These are phyloP conservation scores for Anguilla anguilla DNA, from an alignment of 2,797 vertebrate species.

Conservation along the genomic window DNA sequence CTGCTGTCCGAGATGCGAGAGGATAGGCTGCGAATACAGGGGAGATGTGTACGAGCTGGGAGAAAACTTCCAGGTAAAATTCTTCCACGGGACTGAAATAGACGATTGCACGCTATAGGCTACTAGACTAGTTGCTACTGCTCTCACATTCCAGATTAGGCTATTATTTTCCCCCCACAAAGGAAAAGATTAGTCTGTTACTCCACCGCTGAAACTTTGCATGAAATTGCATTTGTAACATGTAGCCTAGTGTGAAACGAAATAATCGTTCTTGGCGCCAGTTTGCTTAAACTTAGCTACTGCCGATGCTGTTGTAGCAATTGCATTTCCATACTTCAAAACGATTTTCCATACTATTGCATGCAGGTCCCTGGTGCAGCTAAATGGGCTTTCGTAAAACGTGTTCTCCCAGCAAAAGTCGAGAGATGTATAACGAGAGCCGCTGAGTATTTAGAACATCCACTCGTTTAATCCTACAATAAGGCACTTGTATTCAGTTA, in stretches of 20 bases:
- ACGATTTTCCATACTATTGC: neutral
- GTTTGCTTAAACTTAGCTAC: neutral
- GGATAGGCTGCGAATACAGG: conserved; percentile 80
- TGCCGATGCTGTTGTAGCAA: neutral
- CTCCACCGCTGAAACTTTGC: neutral
- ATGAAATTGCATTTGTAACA: neutral
- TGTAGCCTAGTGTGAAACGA: neutral
- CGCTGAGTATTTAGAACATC: neutral
- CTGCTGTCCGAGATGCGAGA: conserved; percentile 84
- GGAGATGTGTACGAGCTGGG: conserved; percentile 81
- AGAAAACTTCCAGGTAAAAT: conserved; percentile 76
- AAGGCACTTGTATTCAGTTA: neutral
- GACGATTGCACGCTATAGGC: neutral
- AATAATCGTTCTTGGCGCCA: neutral
- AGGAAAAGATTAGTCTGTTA: neutral
- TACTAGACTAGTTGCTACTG: neutral
- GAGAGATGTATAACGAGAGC: neutral
- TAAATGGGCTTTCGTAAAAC: neutral
- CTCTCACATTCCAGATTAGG: neutral
- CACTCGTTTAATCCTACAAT: neutral
- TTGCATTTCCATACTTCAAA: neutral
- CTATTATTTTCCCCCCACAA: neutral
- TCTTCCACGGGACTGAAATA: neutral
- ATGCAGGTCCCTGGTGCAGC: neutral
- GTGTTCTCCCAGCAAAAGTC: neutral